These are phyloP conservation scores for honey bee (Apis mellifera) DNA, from an alignment of 1,140 invertebrate species.

Conservation along the genomic window Amel_HAv3.1 CM009941.2:2875001-2875500, in stretches of 20 bases:
- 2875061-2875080: not conserved
- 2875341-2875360: not conserved
- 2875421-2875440: not conserved
- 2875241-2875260: conserved; percentile 63
- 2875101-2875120: not conserved
- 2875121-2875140: not conserved
- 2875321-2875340: conserved; percentile 19
- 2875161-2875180: not conserved
- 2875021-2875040: not conserved
- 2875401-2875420: too few relatives aligned
- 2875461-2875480: not conserved
- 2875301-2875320: conserved; percentile 33
- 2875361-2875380: not conserved
- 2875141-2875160: conserved; percentile 12
- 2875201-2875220: conserved; percentile 35
- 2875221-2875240: conserved; percentile 51
- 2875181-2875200: conserved; percentile 31
- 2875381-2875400: not conserved
- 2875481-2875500: too few relatives aligned
- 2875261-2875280: conserved; percentile 62
- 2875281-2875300: conserved; percentile 44
- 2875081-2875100: not conserved
- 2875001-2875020: too few relatives aligned
- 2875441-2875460: not conserved
- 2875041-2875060: not conserved